Conservation (phyloP, 2,113 vertebrate genomes). For the Galbula dea region DNA sequence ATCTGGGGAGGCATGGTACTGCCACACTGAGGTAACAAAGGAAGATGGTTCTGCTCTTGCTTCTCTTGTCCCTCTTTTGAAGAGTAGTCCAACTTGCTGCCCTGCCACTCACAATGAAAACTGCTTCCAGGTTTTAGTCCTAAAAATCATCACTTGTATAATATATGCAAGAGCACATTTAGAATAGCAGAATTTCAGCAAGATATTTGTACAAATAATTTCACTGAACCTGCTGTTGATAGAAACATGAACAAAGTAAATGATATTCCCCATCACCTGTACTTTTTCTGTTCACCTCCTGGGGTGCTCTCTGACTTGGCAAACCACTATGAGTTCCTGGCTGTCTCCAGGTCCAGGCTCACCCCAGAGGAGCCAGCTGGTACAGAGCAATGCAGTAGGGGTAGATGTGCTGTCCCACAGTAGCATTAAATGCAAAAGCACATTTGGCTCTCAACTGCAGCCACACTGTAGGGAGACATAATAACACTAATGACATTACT, state of each 20-base stretch:
- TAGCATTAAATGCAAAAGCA: background rate
- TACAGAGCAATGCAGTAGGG: background rate
- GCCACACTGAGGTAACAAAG: background rate
- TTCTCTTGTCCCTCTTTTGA: background rate
- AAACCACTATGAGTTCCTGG: background rate
- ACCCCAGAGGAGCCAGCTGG: background rate
- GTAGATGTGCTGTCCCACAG: background rate
- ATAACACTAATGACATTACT: background rate
- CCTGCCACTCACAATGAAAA: background rate
- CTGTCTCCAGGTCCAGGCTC: background rate
- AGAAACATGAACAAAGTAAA: background rate
- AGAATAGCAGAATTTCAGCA: background rate
- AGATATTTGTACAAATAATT: conserved; percentile 29
- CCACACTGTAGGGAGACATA: background rate
- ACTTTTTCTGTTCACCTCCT: background rate
- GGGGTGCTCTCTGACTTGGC: background rate
- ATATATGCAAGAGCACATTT: conserved; percentile 19
- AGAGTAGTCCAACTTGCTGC: background rate
- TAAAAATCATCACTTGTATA: conserved; percentile 6
- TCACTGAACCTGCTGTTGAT: conserved; percentile 1
- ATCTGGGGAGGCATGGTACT: background rate
- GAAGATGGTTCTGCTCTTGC: background rate
- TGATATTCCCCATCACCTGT: background rate
- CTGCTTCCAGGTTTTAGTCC: background rate
- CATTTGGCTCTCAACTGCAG: background rate